Percentiles rank a stretch among this genome's conserved stretches.
Conservation (phyloP, 23 tunicate genomes). For the Phallusia fumigata region DNA sequence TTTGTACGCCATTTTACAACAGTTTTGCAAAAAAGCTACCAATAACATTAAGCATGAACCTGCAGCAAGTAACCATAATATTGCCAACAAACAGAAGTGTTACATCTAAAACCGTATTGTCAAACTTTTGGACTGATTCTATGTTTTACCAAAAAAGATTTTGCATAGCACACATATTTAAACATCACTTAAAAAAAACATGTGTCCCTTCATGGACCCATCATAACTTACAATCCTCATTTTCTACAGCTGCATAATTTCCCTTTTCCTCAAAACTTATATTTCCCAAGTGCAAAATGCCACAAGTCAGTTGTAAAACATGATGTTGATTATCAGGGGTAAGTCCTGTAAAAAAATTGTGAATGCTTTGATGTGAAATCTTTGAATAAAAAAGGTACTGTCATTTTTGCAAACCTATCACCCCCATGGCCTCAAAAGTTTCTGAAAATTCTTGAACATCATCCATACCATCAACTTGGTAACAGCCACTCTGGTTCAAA, state of each 20-base stretch:
- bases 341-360: constrained; percentile 50
- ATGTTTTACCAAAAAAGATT: no score
- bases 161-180: no score
- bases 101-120: no score
- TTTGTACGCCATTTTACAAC: no score
- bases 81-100: no score
- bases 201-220: no score
- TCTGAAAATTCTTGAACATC: constrained; percentile 75
- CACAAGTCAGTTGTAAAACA: constrained; percentile 80
- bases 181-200: no score
- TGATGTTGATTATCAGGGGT: constrained; percentile 57
- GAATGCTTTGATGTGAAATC: neutral
- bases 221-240: constrained; percentile 90
- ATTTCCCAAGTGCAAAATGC: constrained; percentile 87
- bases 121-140: no score
- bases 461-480: constrained; percentile 82
- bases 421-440: constrained; percentile 90
- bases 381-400: neutral
- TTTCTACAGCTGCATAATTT: constrained; percentile 83
- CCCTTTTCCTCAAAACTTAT: constrained; percentile 92
- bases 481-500: constrained; percentile 88
- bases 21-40: no score
- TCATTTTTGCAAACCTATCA: constrained; percentile 50
- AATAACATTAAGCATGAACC: neutral
- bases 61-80: neutral